phyloP scores from a whole-genome alignment of 1,140 invertebrate genomes.

The Periplaneta americana region DNA sequence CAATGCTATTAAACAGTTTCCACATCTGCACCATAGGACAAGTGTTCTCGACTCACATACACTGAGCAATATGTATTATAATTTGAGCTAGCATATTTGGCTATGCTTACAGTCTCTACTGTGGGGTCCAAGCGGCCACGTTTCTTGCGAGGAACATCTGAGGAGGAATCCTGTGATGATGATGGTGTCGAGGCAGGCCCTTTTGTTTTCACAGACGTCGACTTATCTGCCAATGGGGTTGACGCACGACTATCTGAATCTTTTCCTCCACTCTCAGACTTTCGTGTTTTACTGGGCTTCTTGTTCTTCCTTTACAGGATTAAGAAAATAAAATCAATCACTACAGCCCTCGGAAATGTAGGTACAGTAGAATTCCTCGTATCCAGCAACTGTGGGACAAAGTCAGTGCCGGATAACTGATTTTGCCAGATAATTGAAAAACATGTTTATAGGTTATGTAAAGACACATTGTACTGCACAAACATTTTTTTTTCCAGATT shows the following conservation, averaged over 20 bases:
- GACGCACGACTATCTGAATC: slow-evolving; percentile 55
- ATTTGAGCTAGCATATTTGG: background rate
- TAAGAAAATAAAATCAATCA: too few relatives aligned
- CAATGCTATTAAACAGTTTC: too few relatives aligned
- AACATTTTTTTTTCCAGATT: too few relatives aligned
- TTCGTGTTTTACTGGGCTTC: background rate
- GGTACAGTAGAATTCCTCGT: too few relatives aligned
- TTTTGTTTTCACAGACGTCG: slow-evolving; percentile 18
- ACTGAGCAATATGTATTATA: too few relatives aligned
- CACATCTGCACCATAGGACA: too few relatives aligned
- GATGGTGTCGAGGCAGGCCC: slow-evolving; percentile 32
- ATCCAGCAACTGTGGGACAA: too few relatives aligned
- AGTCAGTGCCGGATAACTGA: too few relatives aligned
- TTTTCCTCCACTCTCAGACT: slow-evolving; percentile 6
- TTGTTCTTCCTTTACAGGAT: slow-evolving; percentile 10
- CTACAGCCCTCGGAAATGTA: background rate
- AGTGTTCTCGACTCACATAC: too few relatives aligned
- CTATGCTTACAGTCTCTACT: slow-evolving; percentile 50
- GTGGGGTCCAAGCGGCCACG: slow-evolving; percentile 54
- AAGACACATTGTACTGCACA: too few relatives aligned
- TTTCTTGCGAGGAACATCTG: slow-evolving; percentile 40
- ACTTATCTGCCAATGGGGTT: slow-evolving; percentile 41
- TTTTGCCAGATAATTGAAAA: too few relatives aligned
- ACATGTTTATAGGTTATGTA: too few relatives aligned
- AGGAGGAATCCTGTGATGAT: slow-evolving; percentile 33